Evolutionary conservation across 1,140 invertebrate species (phyloP), one percentile per base, ranked within the genome.

Genomic region (Solenopsis invicta): DNA sequence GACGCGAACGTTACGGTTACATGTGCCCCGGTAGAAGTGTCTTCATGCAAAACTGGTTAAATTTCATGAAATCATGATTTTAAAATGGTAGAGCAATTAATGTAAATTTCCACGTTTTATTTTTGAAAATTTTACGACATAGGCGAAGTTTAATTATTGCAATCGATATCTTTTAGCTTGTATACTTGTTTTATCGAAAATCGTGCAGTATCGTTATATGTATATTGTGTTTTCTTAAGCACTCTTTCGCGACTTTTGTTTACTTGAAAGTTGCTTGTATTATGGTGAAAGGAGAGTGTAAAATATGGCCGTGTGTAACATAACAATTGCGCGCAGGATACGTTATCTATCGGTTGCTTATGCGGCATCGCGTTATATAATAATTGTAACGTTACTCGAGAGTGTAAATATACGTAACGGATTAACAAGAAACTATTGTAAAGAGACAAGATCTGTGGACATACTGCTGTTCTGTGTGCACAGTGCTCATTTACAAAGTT

Each of bases 321-420:
- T 59, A 74, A 13, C 0, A 18, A 41, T 72, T 41, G 16, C 56
- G 13, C 9, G 12, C 16, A n/a, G 16, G 34, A 56, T 72, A 34
- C 18, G 34, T 34, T n/a, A 29, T 56, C 52, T 4, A 1, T 13
- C 5, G 21, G 9, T 56, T 18, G 13, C 34, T 10, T n/a, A 37
- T 37, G 56, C 56, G 3, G 8, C 41, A 4, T 21, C 6, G 16
- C 2, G 13, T 84, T 69, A 45, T 37, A 80, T n/a, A 56, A 61
- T 41, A 41, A 72, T 6, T 41, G 4, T 4, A 21, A 4, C 54
- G n/a, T 13, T 13, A 62, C 61, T 24, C 41, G 21, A 64, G 41
- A 64, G 21, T 85, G 81, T 85, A 85, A 76, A 85, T 85, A 76
- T 76, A 61, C 12, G 18, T 84, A 62, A 56, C 2, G 8, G 0